Conservation (phyloP, 2,113 vertebrate species). For the Eolophus roseicapilla region DNA sequence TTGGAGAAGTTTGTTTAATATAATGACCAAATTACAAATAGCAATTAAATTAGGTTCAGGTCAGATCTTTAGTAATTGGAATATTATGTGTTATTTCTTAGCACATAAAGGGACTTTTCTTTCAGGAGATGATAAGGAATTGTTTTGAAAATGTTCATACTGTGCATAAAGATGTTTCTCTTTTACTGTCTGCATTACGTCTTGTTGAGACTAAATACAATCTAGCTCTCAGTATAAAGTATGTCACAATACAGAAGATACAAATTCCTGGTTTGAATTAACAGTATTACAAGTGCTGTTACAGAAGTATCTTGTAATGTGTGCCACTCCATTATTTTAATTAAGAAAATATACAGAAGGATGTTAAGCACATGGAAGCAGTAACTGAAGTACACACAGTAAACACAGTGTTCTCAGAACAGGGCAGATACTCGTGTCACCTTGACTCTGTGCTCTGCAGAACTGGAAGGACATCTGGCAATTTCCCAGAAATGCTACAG, state of each 20-base stretch:
- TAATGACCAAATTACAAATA: neutral
- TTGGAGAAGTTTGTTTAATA: neutral
- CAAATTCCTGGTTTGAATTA: neutral
- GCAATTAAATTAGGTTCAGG: neutral
- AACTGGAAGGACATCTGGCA: slow-evolving; percentile 40
- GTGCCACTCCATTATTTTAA: neutral
- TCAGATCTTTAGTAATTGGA: neutral
- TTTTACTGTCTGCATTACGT: neutral
- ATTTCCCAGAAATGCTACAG: neutral
- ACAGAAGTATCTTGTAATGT: neutral
- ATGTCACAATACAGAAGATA: neutral
- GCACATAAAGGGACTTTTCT: neutral
- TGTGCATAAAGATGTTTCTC: neutral
- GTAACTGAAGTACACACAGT: neutral
- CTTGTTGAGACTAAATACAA: neutral
- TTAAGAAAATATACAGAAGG: neutral
- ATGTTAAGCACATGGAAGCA: neutral
- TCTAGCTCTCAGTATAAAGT: neutral
- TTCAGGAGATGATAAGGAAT: neutral
- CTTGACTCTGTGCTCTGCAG: neutral
- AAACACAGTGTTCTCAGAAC: neutral
- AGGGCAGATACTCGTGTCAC: neutral
- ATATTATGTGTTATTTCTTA: neutral
- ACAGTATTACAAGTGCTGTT: neutral
- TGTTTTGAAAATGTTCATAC: neutral